These are phyloP conservation scores for Eptesicus fuscus DNA, from an alignment of 2,113 vertebrate genomes.

Conservation along the genomic window DNA sequence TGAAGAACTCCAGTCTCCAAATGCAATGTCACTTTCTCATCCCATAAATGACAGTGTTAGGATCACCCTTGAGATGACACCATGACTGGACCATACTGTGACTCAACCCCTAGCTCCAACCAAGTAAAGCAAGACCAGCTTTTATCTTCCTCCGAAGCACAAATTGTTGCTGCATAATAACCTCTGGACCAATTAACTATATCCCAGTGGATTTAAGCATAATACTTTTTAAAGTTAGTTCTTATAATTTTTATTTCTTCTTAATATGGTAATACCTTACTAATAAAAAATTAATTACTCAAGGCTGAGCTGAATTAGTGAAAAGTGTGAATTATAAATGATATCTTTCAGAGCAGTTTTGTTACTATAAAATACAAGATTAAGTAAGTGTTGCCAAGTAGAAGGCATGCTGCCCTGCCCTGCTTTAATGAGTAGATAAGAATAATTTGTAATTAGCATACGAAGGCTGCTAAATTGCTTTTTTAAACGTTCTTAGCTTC, in stretches of 20 bases:
- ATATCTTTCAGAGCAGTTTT: constrained; percentile 26
- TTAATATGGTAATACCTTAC: neutral
- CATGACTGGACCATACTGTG: neutral
- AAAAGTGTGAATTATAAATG: constrained; percentile 28
- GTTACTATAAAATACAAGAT: constrained; percentile 43
- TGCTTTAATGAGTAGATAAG: constrained; percentile 26
- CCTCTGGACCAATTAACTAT: neutral
- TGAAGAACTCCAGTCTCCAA: neutral
- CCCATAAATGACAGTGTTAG: neutral
- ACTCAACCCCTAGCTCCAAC: neutral
- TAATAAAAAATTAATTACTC: constrained; percentile 50
- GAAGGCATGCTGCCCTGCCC: neutral
- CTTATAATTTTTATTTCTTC: constrained; percentile 24
- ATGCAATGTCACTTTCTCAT: neutral
- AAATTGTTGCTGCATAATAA: neutral
- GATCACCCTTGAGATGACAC: neutral
- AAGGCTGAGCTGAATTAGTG: neutral
- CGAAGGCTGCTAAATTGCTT: neutral
- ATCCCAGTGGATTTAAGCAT: neutral
- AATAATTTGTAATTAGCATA: constrained; percentile 46
- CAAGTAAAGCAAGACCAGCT: neutral
- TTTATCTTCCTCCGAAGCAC: neutral
- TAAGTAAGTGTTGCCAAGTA: constrained; percentile 40
- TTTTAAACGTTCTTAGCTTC: neutral
- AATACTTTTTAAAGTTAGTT: constrained; percentile 17